Conservation (phyloP, 2,888 invertebrate species). For the Lamellibrachia columna region DNA sequence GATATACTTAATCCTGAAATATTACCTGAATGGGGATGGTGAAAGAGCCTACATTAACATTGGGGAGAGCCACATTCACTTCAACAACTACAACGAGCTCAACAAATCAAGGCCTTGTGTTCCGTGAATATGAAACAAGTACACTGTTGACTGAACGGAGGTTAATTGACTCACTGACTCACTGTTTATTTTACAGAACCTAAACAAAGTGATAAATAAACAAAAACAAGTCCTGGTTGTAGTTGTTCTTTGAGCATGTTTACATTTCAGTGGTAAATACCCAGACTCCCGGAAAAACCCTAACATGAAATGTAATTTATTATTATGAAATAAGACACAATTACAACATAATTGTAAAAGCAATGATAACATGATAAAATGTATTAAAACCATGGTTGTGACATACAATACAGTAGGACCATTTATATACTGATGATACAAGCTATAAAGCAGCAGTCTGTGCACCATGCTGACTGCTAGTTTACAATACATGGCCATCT, state of each 20-base stretch:
- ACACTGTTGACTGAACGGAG: neutral
- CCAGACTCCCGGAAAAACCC: neutral
- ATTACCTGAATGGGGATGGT: neutral
- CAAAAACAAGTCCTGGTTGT: neutral
- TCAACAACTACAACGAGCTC: neutral
- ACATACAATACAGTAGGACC: neutral
- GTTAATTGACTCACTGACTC: neutral
- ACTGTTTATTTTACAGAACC: constrained; percentile 1
- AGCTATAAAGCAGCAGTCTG: neutral
- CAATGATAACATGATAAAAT: neutral
- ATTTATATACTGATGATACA: neutral
- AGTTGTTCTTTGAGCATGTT: neutral
- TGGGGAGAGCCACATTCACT: neutral
- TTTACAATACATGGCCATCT: too few relatives aligned
- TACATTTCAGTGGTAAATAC: neutral
- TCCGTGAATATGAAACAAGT: neutral
- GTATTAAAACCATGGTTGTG: neutral
- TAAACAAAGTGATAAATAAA: neutral
- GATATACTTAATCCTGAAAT: neutral
- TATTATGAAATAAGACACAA: neutral
- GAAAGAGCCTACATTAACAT: neutral
- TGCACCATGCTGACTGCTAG: too few relatives aligned
- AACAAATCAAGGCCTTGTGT: neutral
- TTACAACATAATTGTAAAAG: neutral
- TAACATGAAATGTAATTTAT: neutral